Conservation (phyloP, 2,888 invertebrate species). For the Pardosa pseudoannulata region DNA sequence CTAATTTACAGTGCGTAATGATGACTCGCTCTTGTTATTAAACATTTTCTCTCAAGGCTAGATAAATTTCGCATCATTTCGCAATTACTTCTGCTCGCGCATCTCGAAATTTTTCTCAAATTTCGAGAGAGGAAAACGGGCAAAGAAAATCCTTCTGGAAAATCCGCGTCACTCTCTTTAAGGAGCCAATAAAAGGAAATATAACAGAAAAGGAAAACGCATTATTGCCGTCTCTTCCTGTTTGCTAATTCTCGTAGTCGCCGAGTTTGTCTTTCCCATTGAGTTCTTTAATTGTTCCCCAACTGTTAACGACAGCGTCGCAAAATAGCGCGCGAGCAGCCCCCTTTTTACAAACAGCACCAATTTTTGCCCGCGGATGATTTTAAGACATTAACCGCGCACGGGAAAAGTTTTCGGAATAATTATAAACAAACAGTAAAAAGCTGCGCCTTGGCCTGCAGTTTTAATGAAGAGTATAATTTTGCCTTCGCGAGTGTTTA, state of each 20-base stretch:
- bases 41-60: no score
- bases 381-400: slow-evolving; percentile 50
- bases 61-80: not conserved
- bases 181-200: slow-evolving; percentile 2
- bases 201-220: not conserved
- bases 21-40: no score
- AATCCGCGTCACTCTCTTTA: not conserved
- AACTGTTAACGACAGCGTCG: slow-evolving; percentile 35
- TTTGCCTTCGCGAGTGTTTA: slow-evolving; percentile 53
- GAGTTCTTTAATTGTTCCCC: slow-evolving; percentile 58
- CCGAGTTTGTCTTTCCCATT: slow-evolving; percentile 62
- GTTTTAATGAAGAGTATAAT: slow-evolving; percentile 61
- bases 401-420: slow-evolving; percentile 52
- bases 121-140: not conserved
- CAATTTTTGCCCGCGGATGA: slow-evolving; percentile 48
- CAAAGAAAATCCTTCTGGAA: not conserved
- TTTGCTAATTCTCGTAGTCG: not conserved
- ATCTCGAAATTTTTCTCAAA: not conserved
- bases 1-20: no score
- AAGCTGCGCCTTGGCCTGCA: slow-evolving; percentile 18
- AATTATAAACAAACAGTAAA: slow-evolving; percentile 69
- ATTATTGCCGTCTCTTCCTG: not conserved
- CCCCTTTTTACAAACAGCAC: slow-evolving; percentile 5
- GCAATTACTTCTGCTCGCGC: not conserved
- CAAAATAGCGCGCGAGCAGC: not conserved